Conservation (phyloP, 2,888 invertebrate species). For the Geotrupes spiniger region DNA sequence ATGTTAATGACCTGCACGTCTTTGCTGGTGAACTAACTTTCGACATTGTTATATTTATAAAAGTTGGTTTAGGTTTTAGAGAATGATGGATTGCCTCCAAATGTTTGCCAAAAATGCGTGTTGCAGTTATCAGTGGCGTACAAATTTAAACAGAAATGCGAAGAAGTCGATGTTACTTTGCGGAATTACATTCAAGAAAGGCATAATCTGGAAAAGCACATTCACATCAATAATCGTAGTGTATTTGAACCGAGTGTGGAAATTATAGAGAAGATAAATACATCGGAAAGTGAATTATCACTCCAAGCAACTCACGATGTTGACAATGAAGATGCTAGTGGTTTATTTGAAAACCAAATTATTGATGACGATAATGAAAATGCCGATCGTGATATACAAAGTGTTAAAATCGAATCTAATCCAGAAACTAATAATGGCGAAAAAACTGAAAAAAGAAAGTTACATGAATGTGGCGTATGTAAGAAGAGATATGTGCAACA, state of each 20-base stretch:
- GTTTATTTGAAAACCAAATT: not conserved
- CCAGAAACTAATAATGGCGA: constrained; percentile 6
- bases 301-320: not conserved
- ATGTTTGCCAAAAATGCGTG: constrained; percentile 26
- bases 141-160: constrained; percentile 27
- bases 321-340: not conserved
- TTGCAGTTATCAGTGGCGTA: constrained; percentile 23
- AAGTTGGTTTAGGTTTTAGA: constrained; percentile 16
- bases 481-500: constrained; percentile 24
- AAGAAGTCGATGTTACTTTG: constrained; percentile 24
- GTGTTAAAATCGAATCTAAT: not conserved
- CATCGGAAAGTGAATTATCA: too few relatives aligned
- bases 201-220: not conserved
- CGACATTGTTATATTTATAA: not conserved
- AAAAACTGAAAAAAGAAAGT: constrained; percentile 10
- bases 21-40: constrained; percentile 14
- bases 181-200: constrained; percentile 10
- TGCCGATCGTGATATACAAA: not conserved
- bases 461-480: constrained; percentile 24
- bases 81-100: constrained; percentile 25
- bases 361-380: not conserved
- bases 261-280: constrained; percentile 7
- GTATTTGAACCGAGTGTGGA: constrained; percentile 10
- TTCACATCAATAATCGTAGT: not conserved
- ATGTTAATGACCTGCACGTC: constrained; percentile 26